Conservation (phyloP, 1,140 invertebrate species). For the Pogonomyrmex californicus region DNA sequence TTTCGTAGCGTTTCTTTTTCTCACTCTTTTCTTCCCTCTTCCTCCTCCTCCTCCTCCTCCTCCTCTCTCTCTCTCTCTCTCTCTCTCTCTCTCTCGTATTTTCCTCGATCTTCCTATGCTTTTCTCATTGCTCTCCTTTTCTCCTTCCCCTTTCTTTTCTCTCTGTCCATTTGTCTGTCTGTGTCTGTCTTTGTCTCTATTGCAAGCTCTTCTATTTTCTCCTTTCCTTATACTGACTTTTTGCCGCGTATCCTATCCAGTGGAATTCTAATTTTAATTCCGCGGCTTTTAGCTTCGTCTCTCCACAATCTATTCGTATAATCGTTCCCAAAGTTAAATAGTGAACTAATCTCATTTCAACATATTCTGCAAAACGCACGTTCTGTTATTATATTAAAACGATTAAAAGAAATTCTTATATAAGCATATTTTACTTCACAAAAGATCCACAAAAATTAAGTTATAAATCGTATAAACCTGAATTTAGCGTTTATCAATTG, state of each 20-base stretch:
- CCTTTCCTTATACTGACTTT: constrained; percentile 37
- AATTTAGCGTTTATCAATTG: background rate
- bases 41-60: too few relatives aligned
- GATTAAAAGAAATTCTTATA: constrained; percentile 20
- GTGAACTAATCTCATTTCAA: constrained; percentile 55
- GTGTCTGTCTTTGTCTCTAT: background rate
- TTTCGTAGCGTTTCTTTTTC: constrained; percentile 28
- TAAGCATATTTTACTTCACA: constrained; percentile 10
- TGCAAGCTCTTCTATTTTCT: background rate
- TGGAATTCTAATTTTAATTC: constrained; percentile 60
- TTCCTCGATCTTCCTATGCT: background rate
- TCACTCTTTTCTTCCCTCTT: background rate
- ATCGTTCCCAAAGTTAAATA: constrained; percentile 55
- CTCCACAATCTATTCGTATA: constrained; percentile 46
- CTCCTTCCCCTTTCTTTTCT: too few relatives aligned
- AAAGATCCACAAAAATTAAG: constrained; percentile 9
- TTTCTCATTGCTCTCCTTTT: background rate
- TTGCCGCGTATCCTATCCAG: constrained; percentile 38
- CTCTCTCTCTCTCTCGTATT: background rate
- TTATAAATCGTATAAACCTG: background rate
- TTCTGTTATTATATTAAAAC: constrained; percentile 25
- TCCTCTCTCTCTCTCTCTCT: too few relatives aligned
- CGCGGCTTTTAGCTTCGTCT: constrained; percentile 40
- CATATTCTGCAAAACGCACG: constrained; percentile 38
- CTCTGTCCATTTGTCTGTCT: background rate